Conservation (phyloP, 2,113 vertebrate genomes). For the Ceyx cyanopectus region DNA sequence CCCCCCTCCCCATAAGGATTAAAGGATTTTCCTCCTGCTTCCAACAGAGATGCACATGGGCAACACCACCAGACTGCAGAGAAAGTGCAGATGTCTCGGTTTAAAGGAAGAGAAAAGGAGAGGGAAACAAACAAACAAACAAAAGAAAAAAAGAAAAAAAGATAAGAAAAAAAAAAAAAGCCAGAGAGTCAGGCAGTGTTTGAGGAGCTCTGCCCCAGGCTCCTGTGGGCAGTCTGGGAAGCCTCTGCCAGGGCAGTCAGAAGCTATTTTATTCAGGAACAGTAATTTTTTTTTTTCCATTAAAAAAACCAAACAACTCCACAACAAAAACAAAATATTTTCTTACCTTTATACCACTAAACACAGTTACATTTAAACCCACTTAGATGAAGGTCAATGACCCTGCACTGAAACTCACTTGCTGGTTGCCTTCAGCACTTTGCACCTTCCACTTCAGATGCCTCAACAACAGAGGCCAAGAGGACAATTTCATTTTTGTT, state of each 20-base stretch:
- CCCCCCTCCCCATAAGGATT: not conserved
- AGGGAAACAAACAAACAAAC: not conserved
- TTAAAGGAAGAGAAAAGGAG: not conserved
- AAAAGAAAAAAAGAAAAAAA: too few relatives aligned
- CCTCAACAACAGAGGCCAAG: not conserved
- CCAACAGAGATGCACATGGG: not conserved
- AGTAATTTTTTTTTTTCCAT: not conserved
- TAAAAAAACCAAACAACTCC: not conserved
- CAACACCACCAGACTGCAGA: not conserved
- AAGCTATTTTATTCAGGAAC: not conserved
- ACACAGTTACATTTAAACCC: not conserved
- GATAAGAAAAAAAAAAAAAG: not conserved
- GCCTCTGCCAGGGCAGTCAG: not conserved
- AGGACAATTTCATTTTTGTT: not conserved
- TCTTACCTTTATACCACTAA: not conserved
- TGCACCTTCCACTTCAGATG: not conserved
- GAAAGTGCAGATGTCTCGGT: not conserved
- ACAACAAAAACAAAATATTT: not conserved
- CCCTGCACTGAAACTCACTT: rapidly evolving
- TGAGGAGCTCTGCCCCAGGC: not conserved
- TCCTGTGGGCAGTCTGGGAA: rapidly evolving
- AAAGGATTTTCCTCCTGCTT: not conserved
- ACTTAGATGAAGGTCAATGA: not conserved
- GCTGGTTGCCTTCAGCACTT: not conserved
- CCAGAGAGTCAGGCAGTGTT: not conserved